phyloP scores from a whole-genome alignment of 2,797 vertebrate genomes.

The Valencia hispanica region DNA sequence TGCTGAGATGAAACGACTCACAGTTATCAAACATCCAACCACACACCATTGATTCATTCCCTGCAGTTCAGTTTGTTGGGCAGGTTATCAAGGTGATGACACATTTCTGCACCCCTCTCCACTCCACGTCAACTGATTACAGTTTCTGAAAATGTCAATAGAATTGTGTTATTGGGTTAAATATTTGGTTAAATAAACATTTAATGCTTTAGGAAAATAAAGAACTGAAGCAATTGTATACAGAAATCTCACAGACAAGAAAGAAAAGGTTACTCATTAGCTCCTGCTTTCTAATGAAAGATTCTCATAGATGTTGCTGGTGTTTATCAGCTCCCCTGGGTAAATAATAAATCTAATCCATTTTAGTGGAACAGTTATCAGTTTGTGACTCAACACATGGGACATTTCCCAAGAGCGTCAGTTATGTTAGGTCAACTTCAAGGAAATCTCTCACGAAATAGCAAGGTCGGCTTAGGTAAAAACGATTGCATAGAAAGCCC shows the following conservation, averaged over 20 bases:
- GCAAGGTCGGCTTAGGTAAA: neutral
- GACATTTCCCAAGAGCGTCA: neutral
- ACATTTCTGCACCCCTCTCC: neutral
- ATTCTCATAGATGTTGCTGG: neutral
- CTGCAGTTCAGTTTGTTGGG: neutral
- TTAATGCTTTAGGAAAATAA: neutral
- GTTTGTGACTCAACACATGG: neutral
- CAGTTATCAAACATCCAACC: neutral
- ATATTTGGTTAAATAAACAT: too few relatives aligned
- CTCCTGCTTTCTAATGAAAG: neutral
- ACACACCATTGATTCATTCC: neutral
- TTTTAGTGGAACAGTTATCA: neutral
- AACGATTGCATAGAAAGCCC: neutral
- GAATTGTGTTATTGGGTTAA: neutral
- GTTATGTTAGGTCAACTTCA: neutral
- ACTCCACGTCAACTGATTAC: neutral
- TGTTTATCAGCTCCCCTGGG: neutral
- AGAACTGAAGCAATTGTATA: neutral
- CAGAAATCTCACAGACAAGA: neutral
- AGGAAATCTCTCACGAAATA: neutral
- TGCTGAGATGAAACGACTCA: neutral
- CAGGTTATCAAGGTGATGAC: neutral
- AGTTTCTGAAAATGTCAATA: neutral
- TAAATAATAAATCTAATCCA: neutral
- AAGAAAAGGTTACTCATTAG: too few relatives aligned